Percentiles rank a stretch among this genome's conserved stretches.
Evolutionary conservation across 2,888 invertebrate genomes (phyloP).

Genomic region (Parthenolecanium corni): DNA sequence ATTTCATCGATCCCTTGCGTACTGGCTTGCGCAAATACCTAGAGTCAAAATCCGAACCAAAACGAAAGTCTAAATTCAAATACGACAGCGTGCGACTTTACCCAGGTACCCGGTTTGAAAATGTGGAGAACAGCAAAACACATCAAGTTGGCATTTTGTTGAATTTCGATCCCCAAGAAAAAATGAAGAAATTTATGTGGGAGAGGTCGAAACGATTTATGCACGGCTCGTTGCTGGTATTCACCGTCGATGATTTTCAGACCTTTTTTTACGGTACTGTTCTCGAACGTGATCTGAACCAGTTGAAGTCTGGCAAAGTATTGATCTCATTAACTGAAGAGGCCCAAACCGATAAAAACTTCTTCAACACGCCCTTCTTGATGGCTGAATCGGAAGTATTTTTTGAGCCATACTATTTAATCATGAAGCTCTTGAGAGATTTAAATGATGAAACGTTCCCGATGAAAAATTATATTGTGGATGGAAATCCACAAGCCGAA

Average conservation of each 20-base stretch:
- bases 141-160: conserved; percentile 33
- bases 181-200: conserved; percentile 38
- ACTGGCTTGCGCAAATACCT: conserved; percentile 42
- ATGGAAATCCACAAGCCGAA: conserved; percentile 38
- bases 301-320: conserved; percentile 16
- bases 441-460: conserved; percentile 49
- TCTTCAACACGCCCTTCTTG: background rate
- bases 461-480: conserved; percentile 55
- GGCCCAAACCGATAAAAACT: background rate
- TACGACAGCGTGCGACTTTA: conserved; percentile 61
- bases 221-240: conserved; percentile 61
- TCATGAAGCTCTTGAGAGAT: conserved; percentile 53
- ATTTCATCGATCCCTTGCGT: conserved; percentile 61
- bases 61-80: conserved; percentile 15
- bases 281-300: conserved; percentile 41
- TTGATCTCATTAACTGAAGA: conserved; percentile 8
- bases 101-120: conserved; percentile 38
- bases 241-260: conserved; percentile 57
- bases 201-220: conserved; percentile 49
- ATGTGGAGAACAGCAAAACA: conserved; percentile 25
- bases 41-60: background rate
- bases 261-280: conserved; percentile 59
- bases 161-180: conserved; percentile 19
- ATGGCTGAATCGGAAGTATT: conserved; percentile 56
- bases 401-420: conserved; percentile 69